A percentile compares a stretch with the other conserved stretches of the same genome.
These are phyloP conservation scores for Caradrina kadenii DNA, from an alignment of 2,888 invertebrate species.

Conservation along the genomic window DNA sequence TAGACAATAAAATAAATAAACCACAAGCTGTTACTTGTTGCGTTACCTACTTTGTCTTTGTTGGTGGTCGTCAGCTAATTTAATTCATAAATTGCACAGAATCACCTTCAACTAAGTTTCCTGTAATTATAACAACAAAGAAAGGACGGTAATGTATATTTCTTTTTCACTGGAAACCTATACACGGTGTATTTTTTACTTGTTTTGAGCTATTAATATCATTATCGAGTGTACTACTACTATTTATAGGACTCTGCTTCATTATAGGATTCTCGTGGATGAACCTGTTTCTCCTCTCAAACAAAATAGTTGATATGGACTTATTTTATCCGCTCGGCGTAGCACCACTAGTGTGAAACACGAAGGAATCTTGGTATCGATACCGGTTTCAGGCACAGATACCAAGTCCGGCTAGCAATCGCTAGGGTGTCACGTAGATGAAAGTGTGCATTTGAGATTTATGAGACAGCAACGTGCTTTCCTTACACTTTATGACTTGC, in stretches of 20 bases:
- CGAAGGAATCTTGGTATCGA: conserved; percentile 44
- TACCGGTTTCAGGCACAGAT: conserved; percentile 45
- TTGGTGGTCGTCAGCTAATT: conserved; percentile 36
- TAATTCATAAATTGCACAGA: conserved; percentile 35
- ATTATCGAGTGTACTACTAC: not conserved
- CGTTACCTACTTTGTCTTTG: conserved; percentile 14
- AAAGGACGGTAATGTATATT: conserved; percentile 38
- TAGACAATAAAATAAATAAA: conserved; percentile 12
- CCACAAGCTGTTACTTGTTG: not conserved
- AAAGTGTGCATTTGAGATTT: conserved; percentile 33
- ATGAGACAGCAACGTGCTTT: conserved; percentile 37
- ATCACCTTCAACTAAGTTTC: conserved; percentile 52
- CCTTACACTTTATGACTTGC: conserved; percentile 21
- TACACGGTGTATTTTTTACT: not conserved
- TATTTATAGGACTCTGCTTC: not conserved
- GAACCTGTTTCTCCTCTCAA: conserved; percentile 32
- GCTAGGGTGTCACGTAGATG: conserved; percentile 39
- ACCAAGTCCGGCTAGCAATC: conserved; percentile 11
- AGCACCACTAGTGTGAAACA: conserved; percentile 25
- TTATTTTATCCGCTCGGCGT: conserved; percentile 40
- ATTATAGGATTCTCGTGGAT: conserved; percentile 25
- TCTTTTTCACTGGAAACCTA: conserved; percentile 24
- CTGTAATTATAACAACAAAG: conserved; percentile 44
- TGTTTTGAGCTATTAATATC: conserved; percentile 13
- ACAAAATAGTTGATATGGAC: conserved; percentile 22